Conservation (phyloP, 2,797 vertebrate species). For the Sebastes itinus region DNA sequence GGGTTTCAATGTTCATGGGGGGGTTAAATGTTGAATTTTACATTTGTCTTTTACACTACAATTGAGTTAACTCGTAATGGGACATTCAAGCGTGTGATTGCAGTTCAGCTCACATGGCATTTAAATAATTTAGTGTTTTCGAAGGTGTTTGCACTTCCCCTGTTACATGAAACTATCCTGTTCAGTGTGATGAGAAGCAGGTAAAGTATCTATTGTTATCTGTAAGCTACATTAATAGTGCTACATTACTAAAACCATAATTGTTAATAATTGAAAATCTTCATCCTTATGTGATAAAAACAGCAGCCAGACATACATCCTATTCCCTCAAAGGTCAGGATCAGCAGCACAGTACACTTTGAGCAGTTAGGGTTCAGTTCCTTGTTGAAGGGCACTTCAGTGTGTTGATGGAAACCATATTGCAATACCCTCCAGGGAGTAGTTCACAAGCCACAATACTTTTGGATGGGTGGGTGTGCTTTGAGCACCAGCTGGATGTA, state of each 20-base stretch:
- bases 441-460: constrained; percentile 46
- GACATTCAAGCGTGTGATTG: constrained; percentile 39
- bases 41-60: constrained; percentile 37
- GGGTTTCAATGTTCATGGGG: constrained; percentile 3
- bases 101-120: constrained; percentile 33
- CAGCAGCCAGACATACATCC: constrained; percentile 10
- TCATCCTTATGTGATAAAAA: constrained; percentile 4
- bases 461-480: constrained; percentile 47
- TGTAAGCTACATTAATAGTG: neutral
- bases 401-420: constrained; percentile 64
- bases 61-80: constrained; percentile 17
- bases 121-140: constrained; percentile 49
- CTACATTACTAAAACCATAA: neutral
- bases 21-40: constrained; percentile 25
- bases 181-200: neutral
- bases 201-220: neutral
- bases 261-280: neutral
- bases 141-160: constrained; percentile 24
- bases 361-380: constrained; percentile 45
- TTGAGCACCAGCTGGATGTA: constrained; percentile 45
- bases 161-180: constrained; percentile 6
- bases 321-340: constrained; percentile 49
- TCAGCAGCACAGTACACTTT: constrained; percentile 26
- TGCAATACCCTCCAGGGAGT: constrained; percentile 52
- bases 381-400: constrained; percentile 59